Evolutionary conservation across 2,888 invertebrate genomes (phyloP), one percentile per base, ranked within the genome.

Genomic region (Idaea biselata): DNA sequence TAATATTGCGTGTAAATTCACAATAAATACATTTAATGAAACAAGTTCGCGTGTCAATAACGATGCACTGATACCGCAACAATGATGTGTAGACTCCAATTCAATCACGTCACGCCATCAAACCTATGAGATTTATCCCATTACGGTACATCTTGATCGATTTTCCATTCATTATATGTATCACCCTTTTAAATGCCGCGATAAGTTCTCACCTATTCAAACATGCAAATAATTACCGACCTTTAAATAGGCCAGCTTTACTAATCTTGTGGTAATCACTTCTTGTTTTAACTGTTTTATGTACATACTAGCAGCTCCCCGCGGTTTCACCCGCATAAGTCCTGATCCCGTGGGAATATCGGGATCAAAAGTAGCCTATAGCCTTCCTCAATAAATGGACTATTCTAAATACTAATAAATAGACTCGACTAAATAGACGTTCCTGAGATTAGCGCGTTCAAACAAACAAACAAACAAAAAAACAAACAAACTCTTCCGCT

Each of bases 51-150:
- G 84, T 86, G 87, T 77, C 70, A 72, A 68, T 77, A 78, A 78
- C 77, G 75, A 79, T 72, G 72, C 74, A 73, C 71, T 70, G 63
- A 77, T 80, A 82, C 82, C 81, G 82, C 78, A 82, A 82, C 78
- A 80, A 80, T 80, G 75, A 76, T 75, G 75, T 76, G 64, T 70
- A 76, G 72, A 77, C 73, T 74, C 72, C 72, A 73, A 82, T 79
- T 79, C 78, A 80, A 83, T 82, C 79, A 73, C 74, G 74, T 79
- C 81, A 80, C 78, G 81, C 79, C 72, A 80, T 79, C 72, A 71
- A 77, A 75, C 73, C 76, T 77, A 77, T 81, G 80, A 79, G 82
- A 83, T 78, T 76, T 83, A 82, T 79, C 79, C 78, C 83, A 84
- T 79, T 82, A 83, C 87, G 84, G 84, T 86, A 84, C 73, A 69